phyloP scores from a whole-genome alignment of 2,888 invertebrate species.

The Macrophya annulata region DNA sequence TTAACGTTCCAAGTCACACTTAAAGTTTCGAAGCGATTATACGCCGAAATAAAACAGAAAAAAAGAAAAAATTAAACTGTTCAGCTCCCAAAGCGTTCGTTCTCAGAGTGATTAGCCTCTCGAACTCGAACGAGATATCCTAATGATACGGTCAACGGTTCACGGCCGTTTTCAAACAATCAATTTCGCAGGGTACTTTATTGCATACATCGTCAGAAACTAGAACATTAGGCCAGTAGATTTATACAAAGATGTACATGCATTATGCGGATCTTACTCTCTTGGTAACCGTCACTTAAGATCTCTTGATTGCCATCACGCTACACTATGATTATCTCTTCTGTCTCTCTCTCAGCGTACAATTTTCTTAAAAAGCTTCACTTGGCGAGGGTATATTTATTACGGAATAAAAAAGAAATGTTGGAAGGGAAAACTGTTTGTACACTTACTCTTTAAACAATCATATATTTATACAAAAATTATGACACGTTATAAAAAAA shows the following conservation, averaged over 20 bases:
- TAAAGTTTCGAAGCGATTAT: not conserved
- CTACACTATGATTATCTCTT: not conserved
- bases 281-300: constrained; percentile 37
- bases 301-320: not conserved
- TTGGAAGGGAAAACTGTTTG: not conserved
- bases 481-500: not conserved
- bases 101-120: constrained; percentile 34
- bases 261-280: constrained; percentile 12
- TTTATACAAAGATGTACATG: not conserved
- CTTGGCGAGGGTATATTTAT: not conserved
- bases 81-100: not conserved
- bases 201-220: not conserved
- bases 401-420: not conserved
- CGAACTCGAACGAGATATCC: constrained; percentile 2
- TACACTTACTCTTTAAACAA: not conserved
- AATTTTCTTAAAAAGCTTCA: not conserved
- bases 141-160: constrained; percentile 26
- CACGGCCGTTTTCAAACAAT: constrained; percentile 13
- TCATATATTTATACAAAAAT: not conserved
- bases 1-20: not conserved
- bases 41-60: not conserved
- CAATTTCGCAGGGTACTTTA: constrained; percentile 9
- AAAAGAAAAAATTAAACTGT: not conserved
- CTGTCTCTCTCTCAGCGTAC: not conserved
- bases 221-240: not conserved